Evolutionary conservation across 2,113 vertebrate species (phyloP).

Genomic region (Epinephelus lanceolatus): DNA sequence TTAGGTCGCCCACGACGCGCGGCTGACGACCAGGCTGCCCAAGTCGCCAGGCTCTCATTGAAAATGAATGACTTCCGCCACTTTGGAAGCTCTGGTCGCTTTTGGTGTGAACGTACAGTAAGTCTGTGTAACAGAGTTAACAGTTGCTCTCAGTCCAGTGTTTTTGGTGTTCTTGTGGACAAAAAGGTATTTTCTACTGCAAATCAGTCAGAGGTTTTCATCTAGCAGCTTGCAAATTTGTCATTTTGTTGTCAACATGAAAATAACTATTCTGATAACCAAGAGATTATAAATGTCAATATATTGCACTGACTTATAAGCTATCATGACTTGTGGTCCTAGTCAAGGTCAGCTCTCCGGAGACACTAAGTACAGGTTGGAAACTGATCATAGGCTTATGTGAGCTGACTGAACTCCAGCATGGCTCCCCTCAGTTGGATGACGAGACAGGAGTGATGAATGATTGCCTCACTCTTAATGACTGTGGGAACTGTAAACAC

Average conservation of each 20-base stretch:
- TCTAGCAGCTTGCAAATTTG: background rate
- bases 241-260: background rate
- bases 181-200: background rate
- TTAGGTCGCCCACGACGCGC: too few relatives aligned
- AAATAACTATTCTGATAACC: background rate
- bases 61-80: too few relatives aligned
- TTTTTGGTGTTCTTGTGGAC: background rate
- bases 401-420: background rate
- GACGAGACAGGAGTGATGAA: conserved; percentile 22
- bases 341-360: background rate
- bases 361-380: background rate
- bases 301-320: background rate
- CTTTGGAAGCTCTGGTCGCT: too few relatives aligned
- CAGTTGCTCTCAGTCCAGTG: background rate
- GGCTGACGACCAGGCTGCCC: too few relatives aligned
- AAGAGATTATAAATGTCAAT: background rate
- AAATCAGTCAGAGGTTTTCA: background rate
- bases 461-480: conserved; percentile 12
- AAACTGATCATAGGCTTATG: conserved; percentile 1
- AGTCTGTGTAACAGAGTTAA: background rate
- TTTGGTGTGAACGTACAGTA: too few relatives aligned
- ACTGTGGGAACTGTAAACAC: conserved; percentile 11
- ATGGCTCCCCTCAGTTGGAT: background rate
- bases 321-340: too few relatives aligned
- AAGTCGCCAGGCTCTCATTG: too few relatives aligned